These are phyloP conservation scores for Engraulis encrasicolus DNA, from an alignment of 2,113 vertebrate genomes.

Conservation along the genomic window DNA sequence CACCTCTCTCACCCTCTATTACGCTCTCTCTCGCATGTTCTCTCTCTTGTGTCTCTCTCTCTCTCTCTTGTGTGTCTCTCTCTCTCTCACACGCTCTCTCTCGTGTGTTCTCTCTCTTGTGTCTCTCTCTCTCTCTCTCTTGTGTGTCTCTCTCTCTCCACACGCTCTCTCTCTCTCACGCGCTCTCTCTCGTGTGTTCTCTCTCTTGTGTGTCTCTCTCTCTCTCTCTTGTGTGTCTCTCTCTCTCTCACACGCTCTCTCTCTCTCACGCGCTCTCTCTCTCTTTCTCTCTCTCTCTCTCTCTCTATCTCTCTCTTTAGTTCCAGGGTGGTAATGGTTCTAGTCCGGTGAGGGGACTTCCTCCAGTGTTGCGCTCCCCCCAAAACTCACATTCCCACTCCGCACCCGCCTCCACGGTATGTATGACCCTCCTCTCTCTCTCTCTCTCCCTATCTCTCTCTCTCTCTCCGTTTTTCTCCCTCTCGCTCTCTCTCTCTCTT, in stretches of 20 bases:
- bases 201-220: background rate
- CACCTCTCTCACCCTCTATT: too few relatives aligned
- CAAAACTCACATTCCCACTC: slow-evolving; percentile 98
- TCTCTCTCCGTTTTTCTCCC: background rate
- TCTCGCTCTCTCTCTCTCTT: too few relatives aligned
- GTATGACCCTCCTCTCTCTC: slow-evolving; percentile 73
- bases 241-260: background rate
- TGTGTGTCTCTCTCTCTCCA: background rate
- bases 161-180: background rate
- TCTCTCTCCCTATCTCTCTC: background rate
- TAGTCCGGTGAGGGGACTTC: slow-evolving; percentile 93
- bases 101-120: background rate
- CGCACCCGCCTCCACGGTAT: slow-evolving; percentile 89
- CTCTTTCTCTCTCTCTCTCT: too few relatives aligned
- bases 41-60: too few relatives aligned
- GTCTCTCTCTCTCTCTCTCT: background rate
- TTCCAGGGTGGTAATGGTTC: slow-evolving; percentile 97
- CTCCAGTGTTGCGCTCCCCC: slow-evolving; percentile 91
- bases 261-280: too few relatives aligned
- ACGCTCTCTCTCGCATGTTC: too few relatives aligned
- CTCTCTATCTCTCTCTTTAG: slow-evolving; percentile 44
- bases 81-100: background rate
- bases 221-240: background rate
- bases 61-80: too few relatives aligned
- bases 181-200: background rate